These are phyloP conservation scores for Trididemnum clinides DNA, from an alignment of 23 tunicate genomes.

Conservation along the genomic window DNA sequence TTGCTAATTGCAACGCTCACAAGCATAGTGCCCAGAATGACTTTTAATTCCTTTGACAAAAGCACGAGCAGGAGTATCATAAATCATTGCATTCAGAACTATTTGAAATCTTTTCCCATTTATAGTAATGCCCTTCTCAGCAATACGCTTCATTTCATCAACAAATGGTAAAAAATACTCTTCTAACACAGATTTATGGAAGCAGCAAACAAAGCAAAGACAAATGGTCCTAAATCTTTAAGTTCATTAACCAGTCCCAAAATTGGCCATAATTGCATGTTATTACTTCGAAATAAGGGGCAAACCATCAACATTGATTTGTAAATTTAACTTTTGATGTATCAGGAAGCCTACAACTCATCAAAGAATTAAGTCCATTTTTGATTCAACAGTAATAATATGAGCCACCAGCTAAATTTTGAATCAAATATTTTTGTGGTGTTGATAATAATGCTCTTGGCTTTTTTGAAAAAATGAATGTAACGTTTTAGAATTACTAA, in stretches of 20 bases:
- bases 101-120: background rate
- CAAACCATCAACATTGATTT: conserved; percentile 50
- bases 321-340: background rate
- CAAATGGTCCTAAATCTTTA: background rate
- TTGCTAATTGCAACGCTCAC: conserved; percentile 23
- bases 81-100: conserved; percentile 16
- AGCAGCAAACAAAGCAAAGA: conserved; percentile 3
- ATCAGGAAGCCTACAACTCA: background rate
- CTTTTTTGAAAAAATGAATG: background rate
- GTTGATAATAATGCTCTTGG: conserved; percentile 12
- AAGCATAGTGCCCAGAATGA: conserved; percentile 41
- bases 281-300: conserved; percentile 45
- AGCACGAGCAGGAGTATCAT: conserved; percentile 62
- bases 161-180: background rate
- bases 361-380: background rate
- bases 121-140: conserved; percentile 9
- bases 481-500: background rate
- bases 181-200: background rate
- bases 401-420: background rate
- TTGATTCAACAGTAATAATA: conserved; percentile 11
- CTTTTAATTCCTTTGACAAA: conserved; percentile 41
- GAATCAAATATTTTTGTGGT: background rate
- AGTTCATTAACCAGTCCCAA: conserved; percentile 4
- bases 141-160: background rate
- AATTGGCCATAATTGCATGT: conserved; percentile 37